phyloP scores from a whole-genome alignment of 2,888 invertebrate species.

The Spatulosminthurus flaviceps region DNA sequence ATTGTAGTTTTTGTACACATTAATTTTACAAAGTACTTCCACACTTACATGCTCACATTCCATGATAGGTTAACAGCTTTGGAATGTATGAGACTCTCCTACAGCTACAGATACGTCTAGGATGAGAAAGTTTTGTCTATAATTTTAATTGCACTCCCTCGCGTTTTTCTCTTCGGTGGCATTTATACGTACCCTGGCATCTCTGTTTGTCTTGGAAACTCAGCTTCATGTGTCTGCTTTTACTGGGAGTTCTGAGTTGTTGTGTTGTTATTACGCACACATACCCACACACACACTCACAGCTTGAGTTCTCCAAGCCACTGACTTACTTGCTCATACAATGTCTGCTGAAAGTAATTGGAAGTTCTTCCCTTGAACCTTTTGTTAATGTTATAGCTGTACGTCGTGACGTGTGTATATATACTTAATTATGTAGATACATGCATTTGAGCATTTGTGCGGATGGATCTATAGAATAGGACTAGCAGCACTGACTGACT shows the following conservation, averaged over 20 bases:
- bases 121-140: background rate
- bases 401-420: background rate
- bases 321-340: no score
- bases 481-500: background rate
- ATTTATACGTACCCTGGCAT: background rate
- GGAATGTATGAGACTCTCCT: background rate
- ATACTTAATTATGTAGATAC: background rate
- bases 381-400: no score
- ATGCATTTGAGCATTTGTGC: background rate
- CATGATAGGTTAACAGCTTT: background rate
- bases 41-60: constrained; percentile 18
- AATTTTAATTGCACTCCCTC: constrained; percentile 11
- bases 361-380: no score
- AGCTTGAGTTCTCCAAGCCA: no score
- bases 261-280: no score
- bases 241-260: no score
- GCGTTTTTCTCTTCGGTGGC: background rate
- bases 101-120: background rate
- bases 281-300: no score
- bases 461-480: no score
- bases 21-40: constrained; percentile 14
- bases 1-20: constrained; percentile 14
- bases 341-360: no score
- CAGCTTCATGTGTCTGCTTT: background rate
- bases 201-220: background rate